These are phyloP conservation scores for Carabus problematicus DNA, from an alignment of 2,888 invertebrate genomes.

Conservation along the genomic window DNA sequence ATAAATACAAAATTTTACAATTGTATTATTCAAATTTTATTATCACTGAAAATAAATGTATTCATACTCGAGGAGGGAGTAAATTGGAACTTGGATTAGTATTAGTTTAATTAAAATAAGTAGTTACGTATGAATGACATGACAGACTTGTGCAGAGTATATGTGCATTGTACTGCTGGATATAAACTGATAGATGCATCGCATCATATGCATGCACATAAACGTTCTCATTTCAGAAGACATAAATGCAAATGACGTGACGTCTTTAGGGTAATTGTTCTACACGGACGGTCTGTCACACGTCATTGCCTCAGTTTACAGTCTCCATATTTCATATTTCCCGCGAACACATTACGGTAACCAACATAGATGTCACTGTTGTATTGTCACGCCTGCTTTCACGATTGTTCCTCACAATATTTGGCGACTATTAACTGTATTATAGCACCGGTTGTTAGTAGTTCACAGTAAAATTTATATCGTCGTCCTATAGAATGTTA, in stretches of 20 bases:
- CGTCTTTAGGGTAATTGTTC: constrained; percentile 29
- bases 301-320: constrained; percentile 23
- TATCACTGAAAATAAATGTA: too few relatives aligned
- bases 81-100: too few relatives aligned
- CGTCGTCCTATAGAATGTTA: constrained; percentile 19
- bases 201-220: neutral
- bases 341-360: neutral
- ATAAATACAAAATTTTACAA: too few relatives aligned
- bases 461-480: constrained; percentile 25
- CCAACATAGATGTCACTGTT: neutral
- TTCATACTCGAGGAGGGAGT: too few relatives aligned
- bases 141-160: too few relatives aligned
- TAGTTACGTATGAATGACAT: too few relatives aligned
- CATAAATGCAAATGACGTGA: constrained; percentile 16
- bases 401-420: constrained; percentile 1
- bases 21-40: too few relatives aligned
- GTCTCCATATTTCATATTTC: constrained; percentile 21
- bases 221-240: constrained; percentile 7
- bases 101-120: too few relatives aligned
- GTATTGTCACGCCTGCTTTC: neutral
- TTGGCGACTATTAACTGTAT: constrained; percentile 7
- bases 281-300: constrained; percentile 25
- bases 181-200: constrained; percentile 6
- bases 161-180: too few relatives aligned
- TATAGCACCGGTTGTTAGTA: constrained; percentile 11